These are phyloP conservation scores for Eupithecia tripunctaria DNA, from an alignment of 2,888 invertebrate genomes.

Conservation along the genomic window DNA sequence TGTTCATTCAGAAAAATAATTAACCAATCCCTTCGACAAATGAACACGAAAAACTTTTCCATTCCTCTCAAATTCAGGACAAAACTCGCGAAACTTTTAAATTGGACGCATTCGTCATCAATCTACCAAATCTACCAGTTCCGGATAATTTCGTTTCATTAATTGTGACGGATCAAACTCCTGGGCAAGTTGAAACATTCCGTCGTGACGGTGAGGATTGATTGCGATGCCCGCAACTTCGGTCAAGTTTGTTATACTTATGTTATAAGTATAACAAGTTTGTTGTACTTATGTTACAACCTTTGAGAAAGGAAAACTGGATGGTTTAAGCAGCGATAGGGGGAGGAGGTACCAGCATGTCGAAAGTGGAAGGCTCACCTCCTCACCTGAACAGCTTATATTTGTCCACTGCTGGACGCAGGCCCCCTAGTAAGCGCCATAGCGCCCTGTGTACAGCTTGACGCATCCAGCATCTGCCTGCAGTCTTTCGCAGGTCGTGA, in stretches of 20 bases:
- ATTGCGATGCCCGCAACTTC: constrained; percentile 22
- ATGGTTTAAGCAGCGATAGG: background rate
- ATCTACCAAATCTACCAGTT: constrained; percentile 18
- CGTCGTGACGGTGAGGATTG: constrained; percentile 29
- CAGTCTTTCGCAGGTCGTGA: too few species aligned
- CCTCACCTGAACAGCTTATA: too few species aligned
- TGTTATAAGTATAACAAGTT: too few species aligned
- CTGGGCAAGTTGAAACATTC: constrained; percentile 23
- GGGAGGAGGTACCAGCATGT: too few species aligned
- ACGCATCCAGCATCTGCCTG: too few species aligned
- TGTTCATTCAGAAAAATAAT: constrained; percentile 1
- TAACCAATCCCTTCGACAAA: constrained; percentile 10
- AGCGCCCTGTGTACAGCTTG: too few species aligned
- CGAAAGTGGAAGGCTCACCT: too few species aligned
- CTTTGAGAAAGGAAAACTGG: background rate
- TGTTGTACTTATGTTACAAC: too few species aligned
- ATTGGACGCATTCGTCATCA: constrained; percentile 29
- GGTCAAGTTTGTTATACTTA: constrained; percentile 24
- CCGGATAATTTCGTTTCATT: constrained; percentile 24
- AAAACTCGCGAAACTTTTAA: constrained; percentile 30
- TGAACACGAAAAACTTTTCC: constrained; percentile 23
- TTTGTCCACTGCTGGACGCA: too few species aligned
- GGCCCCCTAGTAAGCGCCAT: too few species aligned
- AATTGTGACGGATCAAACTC: constrained; percentile 28
- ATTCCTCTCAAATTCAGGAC: constrained; percentile 24